A percentile compares a stretch with the other conserved stretches of the same genome.
Conservation (phyloP, 2,888 invertebrate genomes). For the Dioctria rufipes region DNA sequence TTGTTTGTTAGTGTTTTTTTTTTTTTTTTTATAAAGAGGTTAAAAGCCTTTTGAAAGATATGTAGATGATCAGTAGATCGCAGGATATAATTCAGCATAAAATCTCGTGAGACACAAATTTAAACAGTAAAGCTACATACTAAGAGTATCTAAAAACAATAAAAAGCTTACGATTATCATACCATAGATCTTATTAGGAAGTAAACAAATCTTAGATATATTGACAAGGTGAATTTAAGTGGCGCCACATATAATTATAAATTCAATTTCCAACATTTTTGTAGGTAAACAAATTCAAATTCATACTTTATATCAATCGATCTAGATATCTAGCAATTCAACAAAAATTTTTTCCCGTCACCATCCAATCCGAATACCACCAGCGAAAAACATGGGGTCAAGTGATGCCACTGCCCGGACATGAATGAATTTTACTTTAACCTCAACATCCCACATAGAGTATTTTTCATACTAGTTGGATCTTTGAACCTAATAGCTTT, state of each 20-base stretch:
- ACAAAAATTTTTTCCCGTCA: not conserved
- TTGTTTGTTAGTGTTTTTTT: not conserved
- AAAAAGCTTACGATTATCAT: constrained; percentile 37
- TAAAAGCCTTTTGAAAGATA: not conserved
- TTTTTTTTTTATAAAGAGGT: not conserved
- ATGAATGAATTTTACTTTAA: not conserved
- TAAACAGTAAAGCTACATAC: too few relatives aligned
- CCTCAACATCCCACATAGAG: not conserved
- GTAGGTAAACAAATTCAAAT: constrained; percentile 30
- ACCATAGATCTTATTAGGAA: not conserved
- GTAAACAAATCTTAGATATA: constrained; percentile 1
- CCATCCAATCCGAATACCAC: too few relatives aligned
- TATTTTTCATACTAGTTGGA: not conserved
- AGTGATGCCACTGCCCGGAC: constrained; percentile 3
- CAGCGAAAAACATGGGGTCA: constrained; percentile 6
- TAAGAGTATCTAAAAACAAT: not conserved
- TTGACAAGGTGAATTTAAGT: constrained; percentile 33
- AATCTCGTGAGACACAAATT: too few relatives aligned
- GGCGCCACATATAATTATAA: constrained; percentile 17
- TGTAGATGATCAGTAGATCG: too few relatives aligned
- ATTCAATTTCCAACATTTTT: constrained; percentile 31
- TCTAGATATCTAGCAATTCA: constrained; percentile 11
- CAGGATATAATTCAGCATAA: too few relatives aligned
- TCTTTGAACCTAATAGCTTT: not conserved
- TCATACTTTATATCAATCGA: constrained; percentile 19